Conservation (phyloP, 2,888 invertebrate species). For the Teinopalpus imperialis region DNA sequence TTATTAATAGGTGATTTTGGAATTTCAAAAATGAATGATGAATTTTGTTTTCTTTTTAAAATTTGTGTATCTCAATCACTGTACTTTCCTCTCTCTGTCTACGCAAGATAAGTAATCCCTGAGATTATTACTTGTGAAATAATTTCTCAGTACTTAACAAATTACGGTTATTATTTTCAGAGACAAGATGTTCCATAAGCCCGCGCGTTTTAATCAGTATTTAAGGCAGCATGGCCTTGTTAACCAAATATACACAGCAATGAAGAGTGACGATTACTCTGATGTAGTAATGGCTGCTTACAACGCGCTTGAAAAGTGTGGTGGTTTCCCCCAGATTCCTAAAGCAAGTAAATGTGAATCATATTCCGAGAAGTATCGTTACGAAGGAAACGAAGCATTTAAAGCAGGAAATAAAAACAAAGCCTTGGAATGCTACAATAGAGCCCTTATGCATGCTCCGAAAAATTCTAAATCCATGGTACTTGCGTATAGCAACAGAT, state of each 20-base stretch:
- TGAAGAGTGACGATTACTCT: slow-evolving; percentile 33
- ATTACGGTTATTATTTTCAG: no score
- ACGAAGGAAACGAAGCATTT: slow-evolving; percentile 33
- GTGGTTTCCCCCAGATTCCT: slow-evolving; percentile 15
- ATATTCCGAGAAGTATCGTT: slow-evolving; percentile 32
- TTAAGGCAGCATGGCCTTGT: slow-evolving; percentile 3
- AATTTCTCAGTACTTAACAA: no score
- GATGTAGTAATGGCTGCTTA: slow-evolving; percentile 33
- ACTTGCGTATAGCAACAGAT: slow-evolving; percentile 40
- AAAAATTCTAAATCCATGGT: slow-evolving; percentile 33
- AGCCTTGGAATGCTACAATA: slow-evolving; percentile 36
- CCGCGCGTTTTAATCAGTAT: neutral
- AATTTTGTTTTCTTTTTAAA: no score
- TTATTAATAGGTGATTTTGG: no score
- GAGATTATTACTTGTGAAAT: no score
- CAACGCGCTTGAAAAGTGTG: slow-evolving; percentile 31
- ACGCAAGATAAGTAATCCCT: no score
- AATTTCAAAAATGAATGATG: no score
- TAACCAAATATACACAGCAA: slow-evolving; percentile 33
- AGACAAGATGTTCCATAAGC: slow-evolving; percentile 6
- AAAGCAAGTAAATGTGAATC: slow-evolving; percentile 29
- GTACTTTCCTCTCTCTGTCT: no score
- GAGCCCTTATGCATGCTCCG: slow-evolving; percentile 39
- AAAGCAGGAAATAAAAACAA: slow-evolving; percentile 19
- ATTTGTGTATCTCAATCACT: no score